phyloP scores from a whole-genome alignment of 2,113 vertebrate species.

The Candoia aspera region DNA sequence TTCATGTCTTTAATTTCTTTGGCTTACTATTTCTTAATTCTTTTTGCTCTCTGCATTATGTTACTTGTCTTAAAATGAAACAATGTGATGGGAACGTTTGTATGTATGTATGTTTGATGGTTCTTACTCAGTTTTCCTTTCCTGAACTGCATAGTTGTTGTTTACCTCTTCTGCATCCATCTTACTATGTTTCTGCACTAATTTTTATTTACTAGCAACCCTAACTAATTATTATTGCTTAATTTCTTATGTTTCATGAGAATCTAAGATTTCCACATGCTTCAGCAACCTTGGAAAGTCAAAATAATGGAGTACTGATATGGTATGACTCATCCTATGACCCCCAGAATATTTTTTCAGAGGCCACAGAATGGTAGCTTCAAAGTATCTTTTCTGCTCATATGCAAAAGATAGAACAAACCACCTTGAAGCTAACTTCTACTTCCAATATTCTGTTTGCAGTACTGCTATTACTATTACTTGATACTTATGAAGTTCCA shows the following conservation, averaged over 20 bases:
- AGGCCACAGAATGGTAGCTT: neutral
- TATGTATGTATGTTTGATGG: neutral
- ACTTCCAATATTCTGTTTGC: neutral
- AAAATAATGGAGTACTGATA: neutral
- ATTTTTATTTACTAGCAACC: neutral
- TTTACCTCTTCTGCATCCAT: neutral
- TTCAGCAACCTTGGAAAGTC: neutral
- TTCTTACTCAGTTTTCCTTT: neutral
- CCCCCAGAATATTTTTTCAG: neutral
- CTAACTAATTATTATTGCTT: neutral
- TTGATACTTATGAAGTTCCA: neutral
- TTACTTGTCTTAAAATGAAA: neutral
- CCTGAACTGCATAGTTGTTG: neutral
- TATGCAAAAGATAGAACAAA: neutral
- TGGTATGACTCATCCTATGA: neutral
- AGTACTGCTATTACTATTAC: neutral
- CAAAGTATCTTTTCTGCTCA: neutral
- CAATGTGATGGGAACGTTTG: neutral
- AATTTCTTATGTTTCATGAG: no score
- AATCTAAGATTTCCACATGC: neutral
- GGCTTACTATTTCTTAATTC: neutral
- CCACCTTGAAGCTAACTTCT: neutral
- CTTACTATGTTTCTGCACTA: neutral
- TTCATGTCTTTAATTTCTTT: neutral
- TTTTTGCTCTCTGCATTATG: neutral